phyloP scores from a whole-genome alignment of 2,888 invertebrate genomes.

The Smittia aterrima region DNA sequence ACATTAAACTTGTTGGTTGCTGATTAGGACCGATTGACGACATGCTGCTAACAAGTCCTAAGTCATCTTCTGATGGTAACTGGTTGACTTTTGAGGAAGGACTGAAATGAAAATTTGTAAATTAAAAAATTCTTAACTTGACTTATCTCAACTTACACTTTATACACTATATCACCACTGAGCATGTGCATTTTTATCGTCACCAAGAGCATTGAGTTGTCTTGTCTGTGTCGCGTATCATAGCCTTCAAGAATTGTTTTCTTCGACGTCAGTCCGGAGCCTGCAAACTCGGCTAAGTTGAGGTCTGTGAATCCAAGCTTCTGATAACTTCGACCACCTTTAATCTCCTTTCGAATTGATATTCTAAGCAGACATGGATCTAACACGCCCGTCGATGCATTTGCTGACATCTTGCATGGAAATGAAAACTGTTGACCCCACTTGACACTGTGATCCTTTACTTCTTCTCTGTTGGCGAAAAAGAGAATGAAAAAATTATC shows the following conservation, averaged over 20 bases:
- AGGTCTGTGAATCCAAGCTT: slow-evolving; percentile 97
- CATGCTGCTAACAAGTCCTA: slow-evolving; percentile 47
- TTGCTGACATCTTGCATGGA: slow-evolving; percentile 95
- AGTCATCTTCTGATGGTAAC: slow-evolving; percentile 54
- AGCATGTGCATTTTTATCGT: slow-evolving; percentile 91
- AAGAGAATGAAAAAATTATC: slow-evolving; percentile 29
- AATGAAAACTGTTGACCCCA: slow-evolving; percentile 92
- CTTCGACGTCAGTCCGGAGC: slow-evolving; percentile 80
- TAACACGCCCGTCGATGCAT: slow-evolving; percentile 89
- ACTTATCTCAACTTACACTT: slow-evolving; percentile 73
- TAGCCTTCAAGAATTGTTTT: slow-evolving; percentile 94
- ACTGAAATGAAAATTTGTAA: slow-evolving; percentile 55
- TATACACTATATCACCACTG: slow-evolving; percentile 94
- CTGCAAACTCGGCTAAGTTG: slow-evolving; percentile 95
- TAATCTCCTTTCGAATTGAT: slow-evolving; percentile 89
- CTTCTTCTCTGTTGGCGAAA: slow-evolving; percentile 74
- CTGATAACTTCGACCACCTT: slow-evolving; percentile 59
- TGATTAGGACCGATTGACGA: slow-evolving; percentile 33
- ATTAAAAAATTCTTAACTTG: neutral
- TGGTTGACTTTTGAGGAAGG: slow-evolving; percentile 65
- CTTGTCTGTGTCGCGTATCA: slow-evolving; percentile 86
- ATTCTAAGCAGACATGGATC: slow-evolving; percentile 91
- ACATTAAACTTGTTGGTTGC: slow-evolving; percentile 43
- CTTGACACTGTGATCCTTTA: slow-evolving; percentile 87
- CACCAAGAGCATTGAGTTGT: slow-evolving; percentile 92